Evolutionary conservation across 1,140 invertebrate species (phyloP).

Genomic region (Drosophila teissieri): DNA sequence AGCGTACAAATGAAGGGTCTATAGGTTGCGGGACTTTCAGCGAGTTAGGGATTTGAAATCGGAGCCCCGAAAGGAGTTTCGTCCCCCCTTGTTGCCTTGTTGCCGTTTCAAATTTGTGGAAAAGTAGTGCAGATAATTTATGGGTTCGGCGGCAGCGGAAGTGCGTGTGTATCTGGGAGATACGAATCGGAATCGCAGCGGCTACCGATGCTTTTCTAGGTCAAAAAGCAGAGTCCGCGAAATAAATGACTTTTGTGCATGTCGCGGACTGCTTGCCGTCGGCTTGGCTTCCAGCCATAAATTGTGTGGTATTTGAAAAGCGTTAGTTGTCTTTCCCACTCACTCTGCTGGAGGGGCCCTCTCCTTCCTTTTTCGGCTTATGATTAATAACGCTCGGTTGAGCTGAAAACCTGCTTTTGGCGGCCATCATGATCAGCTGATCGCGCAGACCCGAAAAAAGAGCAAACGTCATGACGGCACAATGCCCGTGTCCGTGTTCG

Average conservation of each 20-base stretch:
- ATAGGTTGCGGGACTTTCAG: constrained; percentile 63
- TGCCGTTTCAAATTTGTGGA: constrained; percentile 5
- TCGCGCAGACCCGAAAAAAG: constrained; percentile 29
- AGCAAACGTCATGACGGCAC: constrained; percentile 57
- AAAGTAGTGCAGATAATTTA: constrained; percentile 71
- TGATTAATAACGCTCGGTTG: constrained; percentile 65
- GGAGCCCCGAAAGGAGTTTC: constrained; percentile 16
- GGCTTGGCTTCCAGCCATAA: constrained; percentile 63
- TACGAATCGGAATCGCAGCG: constrained; percentile 65
- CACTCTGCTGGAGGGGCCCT: constrained; percentile 6
- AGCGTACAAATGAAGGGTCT: constrained; percentile 64
- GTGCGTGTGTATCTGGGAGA: constrained; percentile 77
- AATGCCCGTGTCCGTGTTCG: constrained; percentile 31
- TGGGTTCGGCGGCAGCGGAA: constrained; percentile 62
- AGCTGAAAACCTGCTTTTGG: constrained; percentile 70
- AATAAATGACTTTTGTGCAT: constrained; percentile 83
- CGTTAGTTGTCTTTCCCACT: constrained; percentile 47
- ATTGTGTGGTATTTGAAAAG: constrained; percentile 66
- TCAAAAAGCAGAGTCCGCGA: constrained; percentile 57
- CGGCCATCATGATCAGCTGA: constrained; percentile 81
- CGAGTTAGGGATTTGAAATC: constrained; percentile 55
- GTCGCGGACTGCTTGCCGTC: constrained; percentile 59
- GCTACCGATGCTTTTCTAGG: constrained; percentile 66
- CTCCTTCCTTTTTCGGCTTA: constrained; percentile 25
- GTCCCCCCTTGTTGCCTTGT: too few relatives aligned